A percentile compares a stretch with the other conserved stretches of the same genome.
These are phyloP conservation scores for Engraulis encrasicolus DNA, from an alignment of 2,113 vertebrate genomes.

Conservation along the genomic window DNA sequence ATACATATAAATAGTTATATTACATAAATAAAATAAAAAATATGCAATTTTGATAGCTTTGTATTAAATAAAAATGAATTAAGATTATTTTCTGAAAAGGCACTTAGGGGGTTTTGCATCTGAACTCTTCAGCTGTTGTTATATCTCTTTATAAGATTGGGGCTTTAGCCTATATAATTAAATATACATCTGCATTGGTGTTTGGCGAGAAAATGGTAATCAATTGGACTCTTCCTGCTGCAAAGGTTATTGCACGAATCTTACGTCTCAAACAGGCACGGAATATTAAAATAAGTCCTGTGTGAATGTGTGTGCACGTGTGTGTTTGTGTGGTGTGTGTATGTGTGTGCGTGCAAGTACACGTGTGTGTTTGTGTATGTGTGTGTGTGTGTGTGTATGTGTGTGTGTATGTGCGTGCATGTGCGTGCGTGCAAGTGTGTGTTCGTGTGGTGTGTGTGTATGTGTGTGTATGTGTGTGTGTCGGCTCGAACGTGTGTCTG, in stretches of 20 bases:
- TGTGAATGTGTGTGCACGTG: no score
- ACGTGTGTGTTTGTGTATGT: no score
- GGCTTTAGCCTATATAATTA: not conserved
- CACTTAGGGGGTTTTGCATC: no score
- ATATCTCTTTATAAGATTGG: not conserved
- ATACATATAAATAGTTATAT: no score
- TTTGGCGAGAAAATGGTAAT: slow-evolving; percentile 1
- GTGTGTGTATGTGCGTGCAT: not conserved
- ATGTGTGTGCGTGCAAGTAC: not conserved
- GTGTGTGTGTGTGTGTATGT: no score
- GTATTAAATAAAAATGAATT: no score
- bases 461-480: no score
- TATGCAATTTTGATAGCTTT: no score
- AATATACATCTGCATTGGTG: not conserved
- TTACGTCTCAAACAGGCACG: not conserved
- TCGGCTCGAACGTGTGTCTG: no score
- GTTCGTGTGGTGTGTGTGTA: no score
- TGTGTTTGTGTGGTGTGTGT: not conserved
- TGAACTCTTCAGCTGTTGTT: not conserved
- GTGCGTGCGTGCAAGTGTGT: not conserved
- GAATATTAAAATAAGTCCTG: not conserved
- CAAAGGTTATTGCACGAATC: slow-evolving; percentile 28
- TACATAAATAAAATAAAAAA: no score
- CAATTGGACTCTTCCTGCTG: slow-evolving; percentile 28
- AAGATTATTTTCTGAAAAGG: no score